Evolutionary conservation across 2,113 vertebrate genomes (phyloP).

Genomic region (Podocnemis expansa): DNA sequence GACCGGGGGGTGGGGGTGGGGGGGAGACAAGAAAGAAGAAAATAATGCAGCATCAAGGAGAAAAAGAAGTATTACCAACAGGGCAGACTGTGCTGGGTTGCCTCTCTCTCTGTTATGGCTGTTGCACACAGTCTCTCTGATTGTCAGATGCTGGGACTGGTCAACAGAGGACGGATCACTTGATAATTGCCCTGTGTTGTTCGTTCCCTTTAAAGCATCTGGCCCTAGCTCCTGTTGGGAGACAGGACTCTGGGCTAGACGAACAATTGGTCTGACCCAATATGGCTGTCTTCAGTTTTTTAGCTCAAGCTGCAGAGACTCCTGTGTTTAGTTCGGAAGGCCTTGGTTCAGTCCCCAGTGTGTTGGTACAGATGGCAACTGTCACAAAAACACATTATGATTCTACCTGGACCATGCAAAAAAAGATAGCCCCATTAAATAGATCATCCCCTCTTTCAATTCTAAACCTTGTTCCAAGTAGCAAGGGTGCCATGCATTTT

Average conservation of each 20-base stretch:
- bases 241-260: neutral
- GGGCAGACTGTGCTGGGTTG: neutral
- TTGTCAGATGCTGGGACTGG: neutral
- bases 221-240: neutral
- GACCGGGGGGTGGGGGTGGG: neutral
- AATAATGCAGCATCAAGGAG: neutral
- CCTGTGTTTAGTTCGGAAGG: neutral
- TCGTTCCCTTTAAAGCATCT: neutral
- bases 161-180: neutral
- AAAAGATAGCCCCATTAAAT: neutral
- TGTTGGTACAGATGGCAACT: neutral
- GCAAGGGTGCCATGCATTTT: neutral
- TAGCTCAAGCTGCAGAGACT: neutral
- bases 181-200: neutral
- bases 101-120: neutral
- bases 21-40: neutral
- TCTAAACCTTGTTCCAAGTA: neutral
- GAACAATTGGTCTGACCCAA: neutral
- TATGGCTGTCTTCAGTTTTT: neutral
- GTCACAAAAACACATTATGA: accelerated
- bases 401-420: neutral
- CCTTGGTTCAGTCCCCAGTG: neutral
- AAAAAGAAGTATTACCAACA: accelerated
- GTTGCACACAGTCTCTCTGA: neutral
- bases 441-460: neutral